phyloP scores from a whole-genome alignment of 2,113 vertebrate species.

The Ia io region DNA sequence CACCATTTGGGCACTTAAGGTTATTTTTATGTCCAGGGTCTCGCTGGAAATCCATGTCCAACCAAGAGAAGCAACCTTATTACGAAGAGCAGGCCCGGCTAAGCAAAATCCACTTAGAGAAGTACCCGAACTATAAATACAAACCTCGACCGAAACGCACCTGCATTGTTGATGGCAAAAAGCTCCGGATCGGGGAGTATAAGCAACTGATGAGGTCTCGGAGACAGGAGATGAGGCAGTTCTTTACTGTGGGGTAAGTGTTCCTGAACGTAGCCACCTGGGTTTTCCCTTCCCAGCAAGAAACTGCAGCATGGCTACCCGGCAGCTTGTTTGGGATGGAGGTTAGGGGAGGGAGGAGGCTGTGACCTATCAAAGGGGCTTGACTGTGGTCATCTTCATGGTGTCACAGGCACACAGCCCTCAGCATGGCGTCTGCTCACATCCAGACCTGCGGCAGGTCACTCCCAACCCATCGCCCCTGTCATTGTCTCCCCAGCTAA shows the following conservation, averaged over 20 bases:
- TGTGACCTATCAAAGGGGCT: not conserved
- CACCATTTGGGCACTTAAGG: conserved; percentile 3
- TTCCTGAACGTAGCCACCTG: not conserved
- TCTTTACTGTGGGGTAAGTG: conserved; percentile 97
- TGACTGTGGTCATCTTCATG: not conserved
- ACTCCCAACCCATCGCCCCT: conserved; percentile 48
- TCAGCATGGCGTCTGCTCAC: not conserved
- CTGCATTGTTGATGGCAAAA: conserved; percentile 99
- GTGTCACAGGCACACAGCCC: not conserved
- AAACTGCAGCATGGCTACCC: not conserved
- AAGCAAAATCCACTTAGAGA: conserved; percentile 99
- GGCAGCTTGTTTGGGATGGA: not conserved
- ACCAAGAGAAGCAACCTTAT: conserved; percentile 99
- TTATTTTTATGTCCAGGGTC: conserved; percentile 86
- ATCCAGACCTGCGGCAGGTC: conserved; percentile 41
- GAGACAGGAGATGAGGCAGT: conserved; percentile 99
- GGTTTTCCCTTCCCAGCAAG: not conserved
- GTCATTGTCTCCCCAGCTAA: conserved; percentile 44
- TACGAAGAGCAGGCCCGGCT: conserved; percentile 99
- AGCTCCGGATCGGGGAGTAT: conserved; percentile 97
- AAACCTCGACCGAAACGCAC: conserved; percentile 99
- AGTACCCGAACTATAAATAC: conserved; percentile 99
- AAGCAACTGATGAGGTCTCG: conserved; percentile 99
- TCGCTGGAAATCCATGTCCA: conserved; percentile 99
- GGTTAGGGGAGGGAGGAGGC: not conserved